phyloP scores from a whole-genome alignment of 1,140 invertebrate genomes.

The Popillia japonica region DNA sequence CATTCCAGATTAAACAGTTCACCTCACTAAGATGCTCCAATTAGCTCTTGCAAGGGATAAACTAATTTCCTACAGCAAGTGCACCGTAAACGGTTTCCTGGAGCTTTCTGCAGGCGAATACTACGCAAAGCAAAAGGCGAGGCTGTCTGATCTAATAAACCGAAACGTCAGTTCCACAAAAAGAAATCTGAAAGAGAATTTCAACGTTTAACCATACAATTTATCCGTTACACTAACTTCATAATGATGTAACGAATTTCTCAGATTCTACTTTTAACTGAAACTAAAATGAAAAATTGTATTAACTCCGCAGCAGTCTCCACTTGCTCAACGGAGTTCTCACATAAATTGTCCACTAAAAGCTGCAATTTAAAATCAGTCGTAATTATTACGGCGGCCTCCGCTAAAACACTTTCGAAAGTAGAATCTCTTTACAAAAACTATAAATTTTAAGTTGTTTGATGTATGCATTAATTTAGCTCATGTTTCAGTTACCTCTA shows the following conservation, averaged over 20 bases:
- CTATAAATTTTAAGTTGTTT: slow-evolving; percentile 1
- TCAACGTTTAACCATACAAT: slow-evolving; percentile 16
- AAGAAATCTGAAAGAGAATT: background rate
- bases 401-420: slow-evolving; percentile 1
- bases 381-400: background rate
- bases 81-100: background rate
- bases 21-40: too few species aligned
- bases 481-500: background rate
- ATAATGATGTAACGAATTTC: slow-evolving; percentile 16
- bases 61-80: background rate
- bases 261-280: background rate
- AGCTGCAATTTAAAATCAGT: slow-evolving; percentile 20
- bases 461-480: background rate
- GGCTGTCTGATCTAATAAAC: background rate
- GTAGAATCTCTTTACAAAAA: background rate
- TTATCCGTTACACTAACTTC: slow-evolving; percentile 5
- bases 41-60: background rate
- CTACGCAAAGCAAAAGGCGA: background rate
- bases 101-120: background rate
- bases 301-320: background rate
- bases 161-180: background rate
- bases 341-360: slow-evolving; percentile 23
- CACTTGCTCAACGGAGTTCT: background rate
- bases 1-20: too few species aligned
- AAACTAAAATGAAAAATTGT: slow-evolving; percentile 15